Evolutionary conservation across 1,140 invertebrate species (phyloP).

Genomic region (Zaprionus lachaisei): DNA sequence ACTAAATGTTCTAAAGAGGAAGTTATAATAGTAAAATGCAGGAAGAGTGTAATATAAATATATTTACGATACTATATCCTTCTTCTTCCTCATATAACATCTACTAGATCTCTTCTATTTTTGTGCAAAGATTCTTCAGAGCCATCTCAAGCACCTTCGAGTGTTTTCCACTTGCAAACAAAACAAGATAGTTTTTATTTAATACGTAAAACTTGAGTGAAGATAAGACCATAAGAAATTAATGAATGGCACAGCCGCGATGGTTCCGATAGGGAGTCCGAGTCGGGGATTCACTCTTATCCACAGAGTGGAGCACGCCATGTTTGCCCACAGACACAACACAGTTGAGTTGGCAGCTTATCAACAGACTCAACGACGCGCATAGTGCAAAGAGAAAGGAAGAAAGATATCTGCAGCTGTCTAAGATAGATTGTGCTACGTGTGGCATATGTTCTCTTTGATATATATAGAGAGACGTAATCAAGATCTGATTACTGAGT

Average conservation of each 20-base stretch:
- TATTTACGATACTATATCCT: background rate
- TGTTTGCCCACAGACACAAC: constrained; percentile 14
- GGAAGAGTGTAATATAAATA: constrained; percentile 4
- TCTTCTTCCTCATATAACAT: background rate
- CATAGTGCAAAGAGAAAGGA: constrained; percentile 26
- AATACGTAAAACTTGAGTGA: constrained; percentile 34
- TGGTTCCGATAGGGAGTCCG: constrained; percentile 20
- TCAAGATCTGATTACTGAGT: constrained; percentile 42
- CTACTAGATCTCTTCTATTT: background rate
- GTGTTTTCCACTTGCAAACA: constrained; percentile 33
- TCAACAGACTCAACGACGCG: constrained; percentile 29
- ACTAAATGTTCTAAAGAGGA: background rate
- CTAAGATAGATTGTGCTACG: background rate
- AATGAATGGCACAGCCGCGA: constrained; percentile 33
- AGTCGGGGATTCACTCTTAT: constrained; percentile 60
- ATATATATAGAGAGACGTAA: background rate
- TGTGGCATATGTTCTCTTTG: constrained; percentile 11
- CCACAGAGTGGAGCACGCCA: constrained; percentile 19
- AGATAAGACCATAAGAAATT: constrained; percentile 26
- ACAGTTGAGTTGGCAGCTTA: constrained; percentile 37
- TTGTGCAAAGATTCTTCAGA: constrained; percentile 7
- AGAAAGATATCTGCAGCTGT: background rate
- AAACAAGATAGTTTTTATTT: constrained; percentile 18
- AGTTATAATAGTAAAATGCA: constrained; percentile 1
- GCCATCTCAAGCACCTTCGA: constrained; percentile 12